Conservation (phyloP, 2,888 invertebrate genomes). For the Balanococcus diminutus region DNA sequence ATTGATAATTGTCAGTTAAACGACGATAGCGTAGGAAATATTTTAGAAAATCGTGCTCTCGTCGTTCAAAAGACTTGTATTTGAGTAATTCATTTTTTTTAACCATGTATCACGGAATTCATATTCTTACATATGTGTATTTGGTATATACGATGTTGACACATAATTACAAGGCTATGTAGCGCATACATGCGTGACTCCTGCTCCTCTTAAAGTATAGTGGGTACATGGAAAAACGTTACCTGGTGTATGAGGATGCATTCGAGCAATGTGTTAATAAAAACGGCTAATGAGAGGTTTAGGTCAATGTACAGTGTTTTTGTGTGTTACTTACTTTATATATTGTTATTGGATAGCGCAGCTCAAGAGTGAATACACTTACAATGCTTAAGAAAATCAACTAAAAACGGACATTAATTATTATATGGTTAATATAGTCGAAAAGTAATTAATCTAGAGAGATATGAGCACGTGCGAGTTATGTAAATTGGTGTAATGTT, state of each 20-base stretch:
- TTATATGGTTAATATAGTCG: neutral
- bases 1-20: neutral
- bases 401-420: neutral
- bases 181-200: conserved; percentile 23
- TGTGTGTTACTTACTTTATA: neutral
- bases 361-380: neutral
- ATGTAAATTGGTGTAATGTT: neutral
- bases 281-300: conserved; percentile 22
- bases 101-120: neutral
- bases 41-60: neutral
- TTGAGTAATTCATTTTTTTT: neutral
- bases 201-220: neutral
- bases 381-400: neutral
- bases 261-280: conserved; percentile 18
- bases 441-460: conserved; percentile 8
- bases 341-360: neutral
- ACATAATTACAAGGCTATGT: conserved; percentile 15
- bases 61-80: neutral
- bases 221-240: neutral
- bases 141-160: neutral
- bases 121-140: neutral
- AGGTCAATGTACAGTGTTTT: conserved; percentile 18
- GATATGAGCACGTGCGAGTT: conserved; percentile 8
- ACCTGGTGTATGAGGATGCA: conserved; percentile 1
- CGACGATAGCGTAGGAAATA: neutral